Evolutionary conservation across 2,113 vertebrate genomes (phyloP), one percentile per base, ranked within the genome.

Genomic region (Urocolius indicus): DNA sequence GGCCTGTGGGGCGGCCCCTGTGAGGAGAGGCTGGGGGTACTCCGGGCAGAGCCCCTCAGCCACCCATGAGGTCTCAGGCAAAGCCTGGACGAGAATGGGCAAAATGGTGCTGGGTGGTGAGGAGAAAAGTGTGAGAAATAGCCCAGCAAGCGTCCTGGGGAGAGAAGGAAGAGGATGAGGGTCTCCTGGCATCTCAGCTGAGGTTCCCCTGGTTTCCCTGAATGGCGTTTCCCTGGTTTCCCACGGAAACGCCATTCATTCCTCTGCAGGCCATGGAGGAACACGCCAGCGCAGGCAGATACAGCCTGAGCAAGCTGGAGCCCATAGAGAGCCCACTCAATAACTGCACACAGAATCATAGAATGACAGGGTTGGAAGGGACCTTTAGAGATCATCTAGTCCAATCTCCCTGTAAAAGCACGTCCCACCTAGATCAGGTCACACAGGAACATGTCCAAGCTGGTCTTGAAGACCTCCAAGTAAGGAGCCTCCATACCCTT

Each of bases 181-280:
- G 10, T 18, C 19, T 55, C 19, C 2, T 5, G 26, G 41, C 3
- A 41, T 22, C 7, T 18, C 45, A 36, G 0, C 22, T 48, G 55
- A 68, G 7, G 5, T 17, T 27, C 4, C 24, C 24, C 29, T 15
- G n/a, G 11, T n/a, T n/a, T n/a, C n/a, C n/a, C n/a, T n/a, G n/a
- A n/a, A n/a, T n/a, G n/a, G n/a, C n/a, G n/a, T n/a, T n/a, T n/a
- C n/a, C n/a, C n/a, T n/a, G n/a, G n/a, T n/a, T n/a, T n/a, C n/a
- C 4, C 6, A 12, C 1, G 2, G 36, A 0, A 15, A 29, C 34
- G 48, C 13, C 61, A 51, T 8, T 11, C 2, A 1, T 30, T 1
- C 6, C 13, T 4, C 6, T 5, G 18, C 38, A 24, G 55, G 19
- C 43, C 19, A 13, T 4, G 26, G 49, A 80, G 16, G 16, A 29